Percentiles rank a stretch among this genome's conserved stretches.
phyloP scores from a whole-genome alignment of 2,888 invertebrate species.

The Drosophila quasianomalipes region DNA sequence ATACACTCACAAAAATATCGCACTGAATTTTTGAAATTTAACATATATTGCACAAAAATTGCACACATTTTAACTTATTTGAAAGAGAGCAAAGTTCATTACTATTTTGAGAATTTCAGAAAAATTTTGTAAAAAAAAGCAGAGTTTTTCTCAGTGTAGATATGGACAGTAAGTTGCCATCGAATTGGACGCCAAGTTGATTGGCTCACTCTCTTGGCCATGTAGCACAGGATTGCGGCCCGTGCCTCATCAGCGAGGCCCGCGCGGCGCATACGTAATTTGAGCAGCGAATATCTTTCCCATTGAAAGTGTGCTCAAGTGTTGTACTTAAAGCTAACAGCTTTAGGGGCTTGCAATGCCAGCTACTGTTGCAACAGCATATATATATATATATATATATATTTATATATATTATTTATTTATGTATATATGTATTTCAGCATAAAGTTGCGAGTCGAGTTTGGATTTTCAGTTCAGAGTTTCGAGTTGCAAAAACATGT shows the following conservation, averaged over 20 bases:
- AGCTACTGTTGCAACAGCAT: not conserved
- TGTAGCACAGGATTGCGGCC: slow-evolving; percentile 9
- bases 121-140: too few species aligned
- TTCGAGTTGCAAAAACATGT: slow-evolving; percentile 39
- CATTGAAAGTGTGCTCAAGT: not conserved
- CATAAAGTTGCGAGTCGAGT: slow-evolving; percentile 8
- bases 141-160: not conserved
- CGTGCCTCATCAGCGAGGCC: slow-evolving; percentile 8
- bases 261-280: slow-evolving; percentile 44
- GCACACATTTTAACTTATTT: too few species aligned
- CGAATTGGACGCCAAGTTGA: slow-evolving; percentile 16
- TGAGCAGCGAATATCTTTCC: slow-evolving; percentile 3
- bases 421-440: not conserved
- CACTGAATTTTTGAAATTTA: not conserved
- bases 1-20: not conserved
- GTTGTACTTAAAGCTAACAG: not conserved
- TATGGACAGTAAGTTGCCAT: slow-evolving; percentile 6
- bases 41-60: too few species aligned
- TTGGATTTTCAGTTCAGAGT: slow-evolving; percentile 2
- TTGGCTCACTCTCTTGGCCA: slow-evolving; percentile 11
- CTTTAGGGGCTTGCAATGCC: slow-evolving; percentile 1
- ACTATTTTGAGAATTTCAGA: too few species aligned
- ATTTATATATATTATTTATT: not conserved
- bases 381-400: not conserved
- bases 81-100: too few species aligned